phyloP scores from a whole-genome alignment of 2,797 vertebrate species.

The Hypotaenidia philippensis region DNA sequence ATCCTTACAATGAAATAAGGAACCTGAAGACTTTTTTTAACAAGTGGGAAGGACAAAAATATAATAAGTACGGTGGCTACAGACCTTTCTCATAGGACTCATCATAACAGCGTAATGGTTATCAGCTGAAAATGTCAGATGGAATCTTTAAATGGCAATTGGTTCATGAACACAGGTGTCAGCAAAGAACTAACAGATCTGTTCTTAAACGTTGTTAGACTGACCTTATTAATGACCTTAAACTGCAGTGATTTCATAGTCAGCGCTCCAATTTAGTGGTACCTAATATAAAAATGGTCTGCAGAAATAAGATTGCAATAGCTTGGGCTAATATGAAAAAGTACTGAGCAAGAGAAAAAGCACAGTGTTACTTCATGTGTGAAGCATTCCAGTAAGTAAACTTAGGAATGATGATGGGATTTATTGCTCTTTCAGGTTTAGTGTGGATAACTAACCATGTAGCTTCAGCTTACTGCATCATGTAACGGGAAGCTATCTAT shows the following conservation, averaged over 20 bases:
- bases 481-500: background rate
- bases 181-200: conserved; percentile 42
- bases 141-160: conserved; percentile 43
- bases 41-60: background rate
- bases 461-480: background rate
- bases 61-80: background rate
- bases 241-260: conserved; percentile 1
- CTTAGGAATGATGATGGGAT: background rate
- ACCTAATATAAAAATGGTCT: conserved; percentile 1
- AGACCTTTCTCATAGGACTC: background rate
- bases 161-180: conserved; percentile 40
- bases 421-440: background rate
- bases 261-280: background rate
- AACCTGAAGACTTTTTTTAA: background rate
- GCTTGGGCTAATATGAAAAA: conserved; percentile 12
- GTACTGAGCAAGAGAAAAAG: conserved; percentile 26
- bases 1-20: background rate
- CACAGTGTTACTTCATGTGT: background rate
- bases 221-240: conserved; percentile 46
- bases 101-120: background rate
- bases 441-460: background rate
- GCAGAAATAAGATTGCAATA: background rate
- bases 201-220: conserved; percentile 14
- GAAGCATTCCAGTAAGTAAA: background rate
- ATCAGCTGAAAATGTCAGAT: conserved; percentile 50